phyloP scores from a whole-genome alignment of 2,888 invertebrate genomes.

The Nomada fucata region DNA sequence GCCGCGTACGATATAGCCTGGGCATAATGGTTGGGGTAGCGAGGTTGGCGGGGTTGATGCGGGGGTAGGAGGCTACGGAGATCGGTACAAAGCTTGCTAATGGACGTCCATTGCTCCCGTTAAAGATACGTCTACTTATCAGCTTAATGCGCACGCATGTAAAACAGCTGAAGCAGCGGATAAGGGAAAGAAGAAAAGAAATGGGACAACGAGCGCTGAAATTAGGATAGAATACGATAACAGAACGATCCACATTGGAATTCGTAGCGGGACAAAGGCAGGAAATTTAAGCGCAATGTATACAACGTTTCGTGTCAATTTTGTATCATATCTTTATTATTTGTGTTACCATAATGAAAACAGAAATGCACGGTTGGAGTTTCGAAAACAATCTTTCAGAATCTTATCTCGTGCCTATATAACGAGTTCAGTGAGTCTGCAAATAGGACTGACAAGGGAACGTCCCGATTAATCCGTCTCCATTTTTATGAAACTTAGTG shows the following conservation, averaged over 20 bases:
- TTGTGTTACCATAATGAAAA: too few species aligned
- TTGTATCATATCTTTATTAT: too few species aligned
- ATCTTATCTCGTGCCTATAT: too few species aligned
- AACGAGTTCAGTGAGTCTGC: too few species aligned
- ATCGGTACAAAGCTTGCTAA: slow-evolving; percentile 82
- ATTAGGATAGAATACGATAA: neutral
- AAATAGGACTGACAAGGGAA: too few species aligned
- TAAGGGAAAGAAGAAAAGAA: slow-evolving; percentile 12
- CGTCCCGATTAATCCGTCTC: too few species aligned
- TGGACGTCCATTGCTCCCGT: slow-evolving; percentile 83
- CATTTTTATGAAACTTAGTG: too few species aligned
- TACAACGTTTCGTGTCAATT: neutral
- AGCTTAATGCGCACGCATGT: slow-evolving; percentile 70
- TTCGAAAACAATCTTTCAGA: too few species aligned
- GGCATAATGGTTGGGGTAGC: slow-evolving; percentile 66
- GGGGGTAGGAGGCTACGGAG: slow-evolving; percentile 62
- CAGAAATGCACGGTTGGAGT: too few species aligned
- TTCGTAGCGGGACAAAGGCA: neutral
- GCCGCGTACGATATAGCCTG: slow-evolving; percentile 66
- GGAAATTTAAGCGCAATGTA: neutral
- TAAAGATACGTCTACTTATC: slow-evolving; percentile 82
- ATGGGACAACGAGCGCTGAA: neutral
- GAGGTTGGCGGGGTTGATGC: slow-evolving; percentile 40
- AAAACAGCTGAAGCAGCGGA: slow-evolving; percentile 55
- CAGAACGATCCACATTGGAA: neutral